Percentiles rank a stretch among this genome's conserved stretches.
These are phyloP conservation scores for Poeciliopsis presidionis DNA, from an alignment of 2,797 vertebrate species.

Conservation along the genomic window DNA sequence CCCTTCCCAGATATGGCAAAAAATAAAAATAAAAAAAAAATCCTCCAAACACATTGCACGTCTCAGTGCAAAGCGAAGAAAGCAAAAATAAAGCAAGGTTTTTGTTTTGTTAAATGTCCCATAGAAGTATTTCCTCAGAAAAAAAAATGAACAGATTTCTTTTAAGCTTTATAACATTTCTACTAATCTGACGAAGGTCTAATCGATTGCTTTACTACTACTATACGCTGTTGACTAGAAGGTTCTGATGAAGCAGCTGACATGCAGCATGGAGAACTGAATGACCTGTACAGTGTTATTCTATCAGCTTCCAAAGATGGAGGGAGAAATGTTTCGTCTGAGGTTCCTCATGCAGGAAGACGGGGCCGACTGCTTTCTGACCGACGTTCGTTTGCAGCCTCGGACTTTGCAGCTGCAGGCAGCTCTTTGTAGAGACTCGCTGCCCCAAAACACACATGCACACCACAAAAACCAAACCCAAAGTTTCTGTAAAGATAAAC, in stretches of 20 bases:
- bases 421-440: slow-evolving; percentile 74
- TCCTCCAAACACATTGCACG: slow-evolving; percentile 69
- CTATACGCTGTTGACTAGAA: slow-evolving; percentile 69
- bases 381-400: slow-evolving; percentile 45
- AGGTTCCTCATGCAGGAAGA: slow-evolving; percentile 70
- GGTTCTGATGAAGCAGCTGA: slow-evolving; percentile 67
- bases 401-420: slow-evolving; percentile 69
- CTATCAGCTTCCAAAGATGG: slow-evolving; percentile 56
- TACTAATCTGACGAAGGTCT: slow-evolving; percentile 55
- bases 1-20: slow-evolving; percentile 56
- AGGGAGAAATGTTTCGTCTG: slow-evolving; percentile 46
- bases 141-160: slow-evolving; percentile 67
- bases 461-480: slow-evolving; percentile 78
- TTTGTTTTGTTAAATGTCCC: slow-evolving; percentile 76
- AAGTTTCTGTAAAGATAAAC: slow-evolving; percentile 49
- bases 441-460: slow-evolving; percentile 80
- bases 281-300: slow-evolving; percentile 57
- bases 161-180: slow-evolving; percentile 73
- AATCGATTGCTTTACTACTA: slow-evolving; percentile 60
- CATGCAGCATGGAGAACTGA: slow-evolving; percentile 75
- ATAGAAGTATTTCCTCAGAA: slow-evolving; percentile 80
- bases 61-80: slow-evolving; percentile 71
- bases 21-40: slow-evolving; percentile 19
- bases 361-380: slow-evolving; percentile 50
- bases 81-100: slow-evolving; percentile 18